phyloP scores from a whole-genome alignment of 2,888 invertebrate genomes.

The Ellobium chinense region DNA sequence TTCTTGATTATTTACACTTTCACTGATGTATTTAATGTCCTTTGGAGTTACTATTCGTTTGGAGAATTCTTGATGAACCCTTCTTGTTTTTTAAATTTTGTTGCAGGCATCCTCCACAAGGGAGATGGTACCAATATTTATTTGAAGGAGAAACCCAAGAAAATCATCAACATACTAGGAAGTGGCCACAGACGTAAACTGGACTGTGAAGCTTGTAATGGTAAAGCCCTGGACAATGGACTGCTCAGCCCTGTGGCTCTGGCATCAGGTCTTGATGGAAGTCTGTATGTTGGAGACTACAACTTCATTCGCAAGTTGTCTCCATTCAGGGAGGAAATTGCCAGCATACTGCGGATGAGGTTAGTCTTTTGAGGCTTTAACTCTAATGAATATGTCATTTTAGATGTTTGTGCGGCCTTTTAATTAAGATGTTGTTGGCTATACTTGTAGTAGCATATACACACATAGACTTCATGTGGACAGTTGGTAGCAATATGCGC shows the following conservation, averaged over 20 bases:
- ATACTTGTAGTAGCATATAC: too few species aligned
- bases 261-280: slow-evolving; percentile 97
- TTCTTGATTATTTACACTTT: too few species aligned
- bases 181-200: slow-evolving; percentile 86
- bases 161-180: slow-evolving; percentile 86
- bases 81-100: slow-evolving; percentile 37
- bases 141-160: slow-evolving; percentile 91
- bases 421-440: too few species aligned
- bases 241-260: slow-evolving; percentile 95
- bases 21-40: too few species aligned
- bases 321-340: slow-evolving; percentile 79
- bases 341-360: slow-evolving; percentile 82
- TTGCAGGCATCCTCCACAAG: slow-evolving; percentile 96
- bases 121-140: slow-evolving; percentile 97
- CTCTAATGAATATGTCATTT: too few species aligned
- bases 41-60: too few species aligned
- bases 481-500: too few species aligned
- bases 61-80: too few species aligned
- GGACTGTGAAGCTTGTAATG: slow-evolving; percentile 89
- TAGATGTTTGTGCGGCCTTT: too few species aligned
- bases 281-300: slow-evolving; percentile 97
- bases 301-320: slow-evolving; percentile 83
- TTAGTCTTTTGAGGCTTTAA: slow-evolving; percentile 44
- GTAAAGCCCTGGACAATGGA: slow-evolving; percentile 81
- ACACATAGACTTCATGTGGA: not conserved